Evolutionary conservation across 2,113 vertebrate species (phyloP), one percentile per base, ranked within the genome.

Genomic region (Hemibagrus wyckioides): DNA sequence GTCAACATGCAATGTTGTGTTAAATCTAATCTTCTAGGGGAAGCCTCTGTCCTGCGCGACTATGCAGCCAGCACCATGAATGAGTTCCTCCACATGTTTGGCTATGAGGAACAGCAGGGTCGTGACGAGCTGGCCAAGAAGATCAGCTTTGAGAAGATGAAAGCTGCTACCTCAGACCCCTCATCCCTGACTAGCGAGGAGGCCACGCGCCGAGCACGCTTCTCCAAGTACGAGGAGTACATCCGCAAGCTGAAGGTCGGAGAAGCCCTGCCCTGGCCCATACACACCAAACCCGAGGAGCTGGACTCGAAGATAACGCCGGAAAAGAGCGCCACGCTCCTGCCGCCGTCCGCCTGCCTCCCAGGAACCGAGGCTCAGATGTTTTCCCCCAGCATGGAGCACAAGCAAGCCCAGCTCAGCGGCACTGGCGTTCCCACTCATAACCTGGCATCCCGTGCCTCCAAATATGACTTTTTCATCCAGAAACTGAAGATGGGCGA

Each of bases 191-290:
- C 95, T 0, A 97, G 96, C 28, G 97, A 99, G 0, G 96, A 96
- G 91, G 92, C 96, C 80, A 96, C 96, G 89, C 97, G 98, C 87
- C 95, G 97, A 19, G 97, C 97, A 23, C 97, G 98, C 69, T 97
- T 98, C 95, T 99, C 98, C 93, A 99, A 99, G 92, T 99, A 99
- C 0, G 98, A 99, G 95, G 98, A 99, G 91, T 99, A 99, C 92
- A 99, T 99, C 92, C 97, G 98, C 90, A 99, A 98, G 90, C 95
- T 99, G 80, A 99, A 99, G 90, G 97, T 98, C 0, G 98, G 98
- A 0, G 98, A 99, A 93, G 95, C 97, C 85, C 95, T 98, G 14
- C 96, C 97, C 21, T 98, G 97, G 97, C 96, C 97, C 69, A 89
- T 96, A 83, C 97, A 96, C 28, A 83, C 94, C 87, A 99, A 97